Evolutionary conservation across 1,140 invertebrate species (phyloP).

Genomic region (Hetaerina americana): DNA sequence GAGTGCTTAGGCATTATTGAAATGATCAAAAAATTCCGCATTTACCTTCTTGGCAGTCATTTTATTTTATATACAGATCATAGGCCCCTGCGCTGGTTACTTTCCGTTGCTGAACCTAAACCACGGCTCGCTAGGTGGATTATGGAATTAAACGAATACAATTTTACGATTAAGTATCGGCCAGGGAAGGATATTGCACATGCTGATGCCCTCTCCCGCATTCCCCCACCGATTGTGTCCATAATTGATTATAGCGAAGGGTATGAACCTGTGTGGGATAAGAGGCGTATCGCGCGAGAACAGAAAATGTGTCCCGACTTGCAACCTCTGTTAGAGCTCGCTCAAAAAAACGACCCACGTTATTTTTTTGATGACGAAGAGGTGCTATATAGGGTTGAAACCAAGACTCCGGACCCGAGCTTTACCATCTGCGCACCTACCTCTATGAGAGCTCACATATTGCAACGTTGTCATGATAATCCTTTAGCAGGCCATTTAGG

Average conservation of each 20-base stretch:
- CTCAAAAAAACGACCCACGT: background rate
- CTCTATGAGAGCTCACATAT: background rate
- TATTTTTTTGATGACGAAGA: background rate
- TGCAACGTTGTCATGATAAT: background rate
- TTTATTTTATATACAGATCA: conserved; percentile 29
- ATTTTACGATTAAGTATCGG: background rate
- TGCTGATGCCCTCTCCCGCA: background rate
- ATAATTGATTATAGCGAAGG: background rate
- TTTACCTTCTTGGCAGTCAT: conserved; percentile 27
- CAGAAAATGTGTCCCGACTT: background rate
- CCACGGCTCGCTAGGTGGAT: background rate
- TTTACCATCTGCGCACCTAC: background rate
- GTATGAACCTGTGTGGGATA: background rate
- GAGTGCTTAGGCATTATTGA: conserved; percentile 30
- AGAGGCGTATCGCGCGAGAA: background rate
- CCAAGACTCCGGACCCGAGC: background rate
- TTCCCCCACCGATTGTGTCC: background rate
- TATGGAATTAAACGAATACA: background rate
- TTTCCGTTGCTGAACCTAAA: background rate
- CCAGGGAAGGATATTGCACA: background rate
- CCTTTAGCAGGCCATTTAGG: background rate
- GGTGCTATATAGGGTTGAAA: background rate
- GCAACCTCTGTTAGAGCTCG: background rate
- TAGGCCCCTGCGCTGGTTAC: conserved; percentile 19
- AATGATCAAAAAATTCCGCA: conserved; percentile 29